A percentile compares a stretch with the other conserved stretches of the same genome.
These are phyloP conservation scores for Gasterosteus aculeatus DNA, from an alignment of 2,113 vertebrate genomes.

Conservation along the genomic window DNA sequence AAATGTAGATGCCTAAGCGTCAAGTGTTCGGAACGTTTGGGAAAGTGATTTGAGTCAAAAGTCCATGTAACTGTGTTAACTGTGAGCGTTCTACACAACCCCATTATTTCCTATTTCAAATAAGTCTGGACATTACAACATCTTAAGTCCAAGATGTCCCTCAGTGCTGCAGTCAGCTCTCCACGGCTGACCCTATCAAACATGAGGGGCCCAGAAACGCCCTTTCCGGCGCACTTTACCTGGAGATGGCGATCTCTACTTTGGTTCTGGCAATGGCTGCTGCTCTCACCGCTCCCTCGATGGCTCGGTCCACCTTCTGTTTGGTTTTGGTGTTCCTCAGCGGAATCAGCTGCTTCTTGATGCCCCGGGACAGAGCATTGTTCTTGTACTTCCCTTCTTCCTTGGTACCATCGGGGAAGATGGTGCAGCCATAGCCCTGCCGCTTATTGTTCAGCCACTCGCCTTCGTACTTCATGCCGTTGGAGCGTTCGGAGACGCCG, in stretches of 20 bases:
- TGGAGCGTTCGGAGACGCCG: constrained; percentile 93
- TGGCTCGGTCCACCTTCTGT: constrained; percentile 94
- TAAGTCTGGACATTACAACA: background rate
- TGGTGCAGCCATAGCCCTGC: constrained; percentile 94
- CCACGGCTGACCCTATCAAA: background rate
- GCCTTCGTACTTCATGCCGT: constrained; percentile 95
- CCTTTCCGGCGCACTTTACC: constrained; percentile 77
- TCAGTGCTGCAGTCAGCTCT: too few relatives aligned
- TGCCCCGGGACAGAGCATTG: constrained; percentile 91
- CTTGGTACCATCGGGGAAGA: constrained; percentile 91
- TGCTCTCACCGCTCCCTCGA: constrained; percentile 91
- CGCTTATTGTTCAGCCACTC: constrained; percentile 95
- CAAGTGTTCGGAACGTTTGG: too few relatives aligned
- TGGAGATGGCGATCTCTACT: constrained; percentile 96
- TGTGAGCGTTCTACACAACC: background rate
- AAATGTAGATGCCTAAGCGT: too few relatives aligned
- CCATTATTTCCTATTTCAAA: background rate
- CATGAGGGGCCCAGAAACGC: background rate
- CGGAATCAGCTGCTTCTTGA: constrained; percentile 93
- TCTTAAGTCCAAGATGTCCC: background rate
- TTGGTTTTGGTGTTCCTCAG: constrained; percentile 94
- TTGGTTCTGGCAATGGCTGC: constrained; percentile 95
- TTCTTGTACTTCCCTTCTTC: constrained; percentile 99
- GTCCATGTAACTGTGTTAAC: background rate
- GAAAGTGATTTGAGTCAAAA: too few relatives aligned